Conservation (phyloP, 92 coral and sea anemone genomes). For the Pocillopora meandrina region DNA sequence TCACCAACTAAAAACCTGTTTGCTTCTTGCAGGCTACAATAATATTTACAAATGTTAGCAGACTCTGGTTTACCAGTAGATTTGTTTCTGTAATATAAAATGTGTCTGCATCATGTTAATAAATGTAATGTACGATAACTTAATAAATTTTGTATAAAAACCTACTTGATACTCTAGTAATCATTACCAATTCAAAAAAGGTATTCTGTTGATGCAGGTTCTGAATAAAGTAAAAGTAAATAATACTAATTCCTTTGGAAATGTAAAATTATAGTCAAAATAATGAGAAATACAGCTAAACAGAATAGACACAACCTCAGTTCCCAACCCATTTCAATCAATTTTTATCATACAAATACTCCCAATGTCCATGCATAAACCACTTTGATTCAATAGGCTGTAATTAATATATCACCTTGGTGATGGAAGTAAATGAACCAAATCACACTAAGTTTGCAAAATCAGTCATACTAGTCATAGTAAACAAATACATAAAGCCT, state of each 20-base stretch:
- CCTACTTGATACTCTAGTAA: neutral
- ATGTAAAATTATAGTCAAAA: neutral
- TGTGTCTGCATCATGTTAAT: neutral
- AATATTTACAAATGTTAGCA: neutral
- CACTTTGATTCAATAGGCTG: too few species aligned
- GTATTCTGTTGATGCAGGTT: neutral
- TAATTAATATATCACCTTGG: too few species aligned
- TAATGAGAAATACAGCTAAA: neutral
- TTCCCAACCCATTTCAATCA: neutral
- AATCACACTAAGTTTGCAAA: too few species aligned
- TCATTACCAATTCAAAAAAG: neutral
- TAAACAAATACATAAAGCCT: too few species aligned
- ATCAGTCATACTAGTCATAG: too few species aligned
- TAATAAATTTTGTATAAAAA: neutral
- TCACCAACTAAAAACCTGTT: neutral
- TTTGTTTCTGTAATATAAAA: neutral
- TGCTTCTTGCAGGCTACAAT: neutral
- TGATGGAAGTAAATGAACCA: too few species aligned
- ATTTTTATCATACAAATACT: too few species aligned
- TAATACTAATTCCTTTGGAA: neutral
- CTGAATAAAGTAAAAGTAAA: neutral
- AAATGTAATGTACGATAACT: neutral
- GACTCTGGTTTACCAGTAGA: too few species aligned
- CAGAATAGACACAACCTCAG: neutral
- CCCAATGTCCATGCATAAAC: neutral